A percentile compares a stretch with the other conserved stretches of the same genome.
Evolutionary conservation across 92 coral and sea anemone genomes (phyloP).

Genomic region (Hydrozoanthus gracilis): DNA sequence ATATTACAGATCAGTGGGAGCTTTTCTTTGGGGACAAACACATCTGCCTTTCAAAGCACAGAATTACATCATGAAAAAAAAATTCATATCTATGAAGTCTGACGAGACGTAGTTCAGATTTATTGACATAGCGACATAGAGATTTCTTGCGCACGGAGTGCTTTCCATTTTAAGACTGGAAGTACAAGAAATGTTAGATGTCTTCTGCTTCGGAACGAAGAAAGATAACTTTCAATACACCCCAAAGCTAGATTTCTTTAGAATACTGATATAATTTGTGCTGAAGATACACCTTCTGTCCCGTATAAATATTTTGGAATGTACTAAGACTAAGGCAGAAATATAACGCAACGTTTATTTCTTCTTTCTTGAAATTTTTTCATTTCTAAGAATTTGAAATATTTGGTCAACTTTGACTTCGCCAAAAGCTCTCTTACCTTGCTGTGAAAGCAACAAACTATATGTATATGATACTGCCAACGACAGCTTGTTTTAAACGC

Average conservation of each 20-base stretch:
- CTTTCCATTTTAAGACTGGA: not conserved
- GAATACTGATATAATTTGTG: not conserved
- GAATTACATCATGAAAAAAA: constrained; percentile 25
- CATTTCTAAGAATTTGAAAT: not conserved
- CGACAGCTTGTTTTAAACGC: constrained; percentile 23
- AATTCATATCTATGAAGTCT: not conserved
- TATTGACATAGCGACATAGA: not conserved
- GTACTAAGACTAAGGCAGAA: not conserved
- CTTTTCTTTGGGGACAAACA: not conserved
- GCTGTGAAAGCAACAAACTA: not conserved
- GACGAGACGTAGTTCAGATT: not conserved
- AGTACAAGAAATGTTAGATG: not conserved
- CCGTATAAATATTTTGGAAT: constrained; percentile 3
- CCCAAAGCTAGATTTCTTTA: not conserved
- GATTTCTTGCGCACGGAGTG: not conserved
- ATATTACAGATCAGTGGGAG: constrained; percentile 16
- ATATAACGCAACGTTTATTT: too few species aligned
- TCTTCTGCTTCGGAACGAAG: too few species aligned
- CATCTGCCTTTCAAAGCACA: not conserved
- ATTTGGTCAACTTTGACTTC: not conserved
- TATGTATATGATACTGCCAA: not conserved
- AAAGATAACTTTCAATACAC: not conserved
- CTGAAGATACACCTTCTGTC: not conserved
- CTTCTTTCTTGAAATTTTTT: not conserved
- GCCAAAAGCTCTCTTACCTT: not conserved